A percentile compares a stretch with the other conserved stretches of the same genome.
phyloP scores from a whole-genome alignment of 2,113 vertebrate genomes.

The Cololabis saira region DNA sequence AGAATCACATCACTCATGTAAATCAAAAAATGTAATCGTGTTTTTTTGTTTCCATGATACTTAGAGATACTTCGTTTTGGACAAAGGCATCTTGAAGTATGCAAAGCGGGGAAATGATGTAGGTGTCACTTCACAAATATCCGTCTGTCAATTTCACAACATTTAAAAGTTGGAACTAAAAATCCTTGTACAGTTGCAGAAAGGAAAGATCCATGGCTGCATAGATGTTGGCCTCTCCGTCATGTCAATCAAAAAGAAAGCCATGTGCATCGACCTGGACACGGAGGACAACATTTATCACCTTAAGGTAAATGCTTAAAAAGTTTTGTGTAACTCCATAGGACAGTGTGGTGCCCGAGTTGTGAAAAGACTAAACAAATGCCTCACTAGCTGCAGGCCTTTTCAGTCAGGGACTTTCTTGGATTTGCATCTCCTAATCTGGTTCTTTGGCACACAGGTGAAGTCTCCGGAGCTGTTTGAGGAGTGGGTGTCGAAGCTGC shows the following conservation, averaged over 20 bases:
- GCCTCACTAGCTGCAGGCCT: not conserved
- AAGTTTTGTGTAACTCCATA: not conserved
- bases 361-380: not conserved
- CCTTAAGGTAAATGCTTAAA: slow-evolving; percentile 85
- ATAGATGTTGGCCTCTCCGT: slow-evolving; percentile 97
- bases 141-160: not conserved
- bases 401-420: not conserved
- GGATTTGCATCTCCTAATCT: slow-evolving; percentile 1
- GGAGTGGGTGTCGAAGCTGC: slow-evolving; percentile 92
- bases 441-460: slow-evolving; percentile 75
- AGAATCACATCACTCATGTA: not conserved
- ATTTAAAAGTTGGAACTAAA: accelerated
- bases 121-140: slow-evolving; percentile 69
- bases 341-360: not conserved
- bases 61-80: slow-evolving; percentile 95
- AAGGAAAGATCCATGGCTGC: slow-evolving; percentile 93
- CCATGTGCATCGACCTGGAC: slow-evolving; percentile 94
- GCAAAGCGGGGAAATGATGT: slow-evolving; percentile 90
- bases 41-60: slow-evolving; percentile 34
- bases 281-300: slow-evolving; percentile 97
- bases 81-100: slow-evolving; percentile 95
- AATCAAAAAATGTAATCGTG: not conserved
- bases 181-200: slow-evolving; percentile 82
- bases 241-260: slow-evolving; percentile 96
- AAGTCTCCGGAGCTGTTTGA: slow-evolving; percentile 92